These are phyloP conservation scores for Prochilodus magdalenae DNA, from an alignment of 2,113 vertebrate genomes.

Conservation along the genomic window DNA sequence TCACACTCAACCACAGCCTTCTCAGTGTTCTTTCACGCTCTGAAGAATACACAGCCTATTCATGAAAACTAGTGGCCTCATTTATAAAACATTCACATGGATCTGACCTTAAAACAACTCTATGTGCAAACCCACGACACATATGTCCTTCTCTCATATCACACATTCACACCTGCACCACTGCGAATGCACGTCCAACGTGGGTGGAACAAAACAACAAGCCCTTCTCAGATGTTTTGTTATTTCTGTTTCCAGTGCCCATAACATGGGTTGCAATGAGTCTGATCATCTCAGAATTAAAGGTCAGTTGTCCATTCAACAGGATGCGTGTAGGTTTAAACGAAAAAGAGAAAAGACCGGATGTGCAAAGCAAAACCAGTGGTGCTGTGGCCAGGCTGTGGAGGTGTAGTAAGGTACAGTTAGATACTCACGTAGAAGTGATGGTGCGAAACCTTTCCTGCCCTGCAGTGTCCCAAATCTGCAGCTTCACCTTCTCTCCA, in stretches of 20 bases:
- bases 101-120: background rate
- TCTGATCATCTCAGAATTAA: background rate
- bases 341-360: no score
- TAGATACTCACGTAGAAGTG: constrained; percentile 67
- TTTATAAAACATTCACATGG: background rate
- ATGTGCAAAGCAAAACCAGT: background rate
- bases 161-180: background rate
- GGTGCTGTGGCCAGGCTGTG: background rate
- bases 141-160: no score
- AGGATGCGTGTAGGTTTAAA: background rate
- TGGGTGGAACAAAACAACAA: background rate
- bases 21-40: background rate
- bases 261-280: background rate
- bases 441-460: constrained; percentile 90
- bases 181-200: background rate
- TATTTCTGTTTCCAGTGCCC: background rate
- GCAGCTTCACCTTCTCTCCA: constrained; percentile 89
- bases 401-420: background rate
- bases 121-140: no score
- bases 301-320: background rate
- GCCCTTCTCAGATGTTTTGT: background rate
- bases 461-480: constrained; percentile 91
- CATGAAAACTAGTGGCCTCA: background rate
- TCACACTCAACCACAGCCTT: background rate
- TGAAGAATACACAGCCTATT: background rate